Evolutionary conservation across 2,113 vertebrate genomes (phyloP).

Genomic region (Leucopsar rothschildi): DNA sequence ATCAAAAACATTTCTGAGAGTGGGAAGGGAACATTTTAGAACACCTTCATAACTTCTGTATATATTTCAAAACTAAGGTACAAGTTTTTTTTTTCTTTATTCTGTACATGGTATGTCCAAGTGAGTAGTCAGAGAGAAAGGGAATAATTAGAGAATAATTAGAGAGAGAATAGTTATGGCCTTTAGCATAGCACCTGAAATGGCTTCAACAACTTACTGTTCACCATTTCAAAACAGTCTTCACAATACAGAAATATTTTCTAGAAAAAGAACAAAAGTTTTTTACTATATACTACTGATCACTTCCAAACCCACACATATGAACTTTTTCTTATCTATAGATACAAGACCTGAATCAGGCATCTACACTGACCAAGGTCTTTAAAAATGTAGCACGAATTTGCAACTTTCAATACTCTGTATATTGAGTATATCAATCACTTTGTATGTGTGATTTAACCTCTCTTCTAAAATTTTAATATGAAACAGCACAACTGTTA

Average conservation of each 20-base stretch:
- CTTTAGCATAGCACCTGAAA: background rate
- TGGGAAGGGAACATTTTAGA: slow-evolving; percentile 24
- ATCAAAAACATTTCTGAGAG: slow-evolving; percentile 16
- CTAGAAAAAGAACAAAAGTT: background rate
- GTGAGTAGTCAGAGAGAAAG: background rate
- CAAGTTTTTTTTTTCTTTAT: background rate
- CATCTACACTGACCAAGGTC: background rate
- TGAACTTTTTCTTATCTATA: background rate
- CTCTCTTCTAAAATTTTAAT: background rate
- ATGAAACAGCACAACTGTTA: background rate
- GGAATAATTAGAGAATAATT: background rate
- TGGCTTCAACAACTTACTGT: background rate
- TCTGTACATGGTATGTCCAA: background rate
- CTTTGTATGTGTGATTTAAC: background rate
- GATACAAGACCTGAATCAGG: background rate
- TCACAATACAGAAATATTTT: background rate
- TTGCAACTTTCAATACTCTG: background rate
- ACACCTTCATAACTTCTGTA: slow-evolving; percentile 37
- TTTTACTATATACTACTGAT: background rate
- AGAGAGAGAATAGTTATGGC: background rate
- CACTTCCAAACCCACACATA: background rate
- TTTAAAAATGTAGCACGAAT: background rate
- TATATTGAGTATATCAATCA: background rate
- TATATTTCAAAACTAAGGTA: background rate
- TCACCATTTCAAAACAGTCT: background rate